Evolutionary conservation across 2,888 invertebrate species (phyloP).

Genomic region (Orthosia gothica): DNA sequence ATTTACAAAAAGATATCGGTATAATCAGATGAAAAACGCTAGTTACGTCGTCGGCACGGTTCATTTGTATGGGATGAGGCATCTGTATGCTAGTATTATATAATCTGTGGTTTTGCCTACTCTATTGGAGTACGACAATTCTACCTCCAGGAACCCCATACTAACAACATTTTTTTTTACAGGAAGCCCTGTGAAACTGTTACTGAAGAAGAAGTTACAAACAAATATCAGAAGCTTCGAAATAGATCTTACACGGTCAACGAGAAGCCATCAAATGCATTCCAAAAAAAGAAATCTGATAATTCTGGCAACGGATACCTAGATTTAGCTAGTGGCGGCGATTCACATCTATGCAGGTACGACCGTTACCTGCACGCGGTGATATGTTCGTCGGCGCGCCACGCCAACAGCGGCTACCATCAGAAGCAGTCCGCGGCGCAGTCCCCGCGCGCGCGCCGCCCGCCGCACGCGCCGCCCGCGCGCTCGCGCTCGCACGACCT

Average conservation of each 20-base stretch:
- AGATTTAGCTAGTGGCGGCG: conserved; percentile 92
- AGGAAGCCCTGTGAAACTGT: conserved; percentile 91
- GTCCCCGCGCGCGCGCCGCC: conserved; percentile 71
- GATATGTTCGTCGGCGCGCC: conserved; percentile 91
- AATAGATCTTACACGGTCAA: conserved; percentile 90
- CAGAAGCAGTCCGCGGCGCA: conserved; percentile 81
- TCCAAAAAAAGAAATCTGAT: conserved; percentile 85
- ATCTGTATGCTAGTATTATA: too few species aligned
- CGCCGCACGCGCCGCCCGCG: conserved; percentile 74
- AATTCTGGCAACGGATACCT: conserved; percentile 90
- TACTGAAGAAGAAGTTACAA: conserved; percentile 83
- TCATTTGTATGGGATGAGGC: too few species aligned
- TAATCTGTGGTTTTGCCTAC: too few species aligned
- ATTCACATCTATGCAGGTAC: conserved; percentile 90
- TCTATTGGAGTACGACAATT: neutral
- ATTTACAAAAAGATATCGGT: too few species aligned
- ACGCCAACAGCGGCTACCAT: conserved; percentile 88
- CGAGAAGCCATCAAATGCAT: conserved; percentile 86
- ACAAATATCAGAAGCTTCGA: conserved; percentile 87
- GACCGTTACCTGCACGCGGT: conserved; percentile 93
- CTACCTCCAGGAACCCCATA: neutral
- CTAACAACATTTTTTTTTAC: conserved; percentile 67
- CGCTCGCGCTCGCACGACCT: conserved; percentile 87
- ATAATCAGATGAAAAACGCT: too few species aligned
- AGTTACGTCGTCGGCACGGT: too few species aligned